Evolutionary conservation across 1,140 invertebrate species (phyloP).

Genomic region (Drosophila busckii): DNA sequence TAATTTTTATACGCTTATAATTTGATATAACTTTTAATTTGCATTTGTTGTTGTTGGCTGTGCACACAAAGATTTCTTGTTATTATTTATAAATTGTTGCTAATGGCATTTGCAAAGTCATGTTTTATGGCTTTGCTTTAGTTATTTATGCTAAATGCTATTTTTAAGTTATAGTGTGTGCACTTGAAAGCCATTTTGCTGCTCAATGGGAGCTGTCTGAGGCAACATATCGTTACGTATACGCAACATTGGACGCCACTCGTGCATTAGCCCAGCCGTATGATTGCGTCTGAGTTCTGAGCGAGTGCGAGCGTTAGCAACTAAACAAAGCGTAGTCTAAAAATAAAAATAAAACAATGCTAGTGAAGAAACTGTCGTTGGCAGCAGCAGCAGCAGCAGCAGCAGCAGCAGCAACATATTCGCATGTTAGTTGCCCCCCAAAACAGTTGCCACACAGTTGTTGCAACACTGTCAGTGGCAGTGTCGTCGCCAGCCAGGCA

Average conservation of each 20-base stretch:
- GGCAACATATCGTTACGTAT: conserved; percentile 36
- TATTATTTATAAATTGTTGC: too few species aligned
- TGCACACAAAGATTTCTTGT: too few species aligned
- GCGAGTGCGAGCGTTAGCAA: conserved; percentile 22
- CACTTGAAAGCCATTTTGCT: not conserved
- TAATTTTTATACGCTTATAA: too few species aligned
- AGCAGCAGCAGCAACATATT: too few species aligned
- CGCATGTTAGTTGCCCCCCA: too few species aligned
- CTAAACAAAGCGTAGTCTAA: conserved; percentile 22
- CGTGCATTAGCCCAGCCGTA: conserved; percentile 40
- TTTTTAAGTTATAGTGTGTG: too few species aligned
- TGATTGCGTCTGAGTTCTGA: conserved; percentile 41
- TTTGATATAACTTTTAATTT: too few species aligned
- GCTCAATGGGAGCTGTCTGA: conserved; percentile 5
- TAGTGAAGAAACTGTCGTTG: conserved; percentile 23
- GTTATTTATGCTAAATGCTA: too few species aligned
- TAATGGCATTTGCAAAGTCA: too few species aligned
- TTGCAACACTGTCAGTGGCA: conserved; percentile 16
- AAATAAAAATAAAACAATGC: conserved; percentile 9
- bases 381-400: conserved; percentile 31
- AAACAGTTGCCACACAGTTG: too few species aligned
- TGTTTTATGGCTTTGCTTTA: too few species aligned
- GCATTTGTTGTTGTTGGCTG: too few species aligned
- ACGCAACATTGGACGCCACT: conserved; percentile 37
- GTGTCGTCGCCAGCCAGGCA: conserved; percentile 3